A percentile compares a stretch with the other conserved stretches of the same genome.
These are phyloP conservation scores for Entomobrya proxima DNA, from an alignment of 2,888 invertebrate genomes.

Conservation along the genomic window DNA sequence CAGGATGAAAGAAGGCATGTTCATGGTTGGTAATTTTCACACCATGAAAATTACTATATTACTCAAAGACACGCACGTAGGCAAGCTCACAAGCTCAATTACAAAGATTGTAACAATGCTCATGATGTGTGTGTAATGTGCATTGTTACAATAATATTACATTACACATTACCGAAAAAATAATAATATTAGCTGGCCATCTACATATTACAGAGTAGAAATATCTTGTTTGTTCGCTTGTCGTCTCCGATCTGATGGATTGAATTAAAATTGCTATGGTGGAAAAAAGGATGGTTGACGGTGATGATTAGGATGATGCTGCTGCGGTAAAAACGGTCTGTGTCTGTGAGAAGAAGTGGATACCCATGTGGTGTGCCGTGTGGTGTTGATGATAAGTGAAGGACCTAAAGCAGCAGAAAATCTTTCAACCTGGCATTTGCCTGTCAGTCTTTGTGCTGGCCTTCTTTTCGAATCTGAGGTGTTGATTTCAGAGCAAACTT, in stretches of 20 bases:
- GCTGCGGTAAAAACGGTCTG: background rate
- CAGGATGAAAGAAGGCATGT: constrained; percentile 48
- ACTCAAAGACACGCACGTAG: constrained; percentile 66
- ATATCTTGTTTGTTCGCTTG: constrained; percentile 67
- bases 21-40: constrained; percentile 64
- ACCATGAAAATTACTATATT: constrained; percentile 69
- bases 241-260: constrained; percentile 65
- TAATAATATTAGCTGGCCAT: constrained; percentile 35
- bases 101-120: constrained; percentile 59
- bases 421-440: constrained; percentile 57
- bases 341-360: background rate
- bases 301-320: constrained; percentile 40
- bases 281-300: constrained; percentile 50
- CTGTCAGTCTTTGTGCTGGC: constrained; percentile 47
- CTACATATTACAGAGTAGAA: constrained; percentile 54
- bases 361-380: background rate
- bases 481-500: constrained; percentile 59
- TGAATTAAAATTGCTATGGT: constrained; percentile 64
- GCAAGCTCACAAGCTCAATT: constrained; percentile 64
- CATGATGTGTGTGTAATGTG: constrained; percentile 45
- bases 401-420: constrained; percentile 50
- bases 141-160: constrained; percentile 53
- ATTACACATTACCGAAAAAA: constrained; percentile 38
- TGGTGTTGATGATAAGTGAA: constrained; percentile 13
- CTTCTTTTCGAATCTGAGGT: constrained; percentile 37